Evolutionary conservation across 2,888 invertebrate genomes (phyloP).

Genomic region (Mesochorus sp.): DNA sequence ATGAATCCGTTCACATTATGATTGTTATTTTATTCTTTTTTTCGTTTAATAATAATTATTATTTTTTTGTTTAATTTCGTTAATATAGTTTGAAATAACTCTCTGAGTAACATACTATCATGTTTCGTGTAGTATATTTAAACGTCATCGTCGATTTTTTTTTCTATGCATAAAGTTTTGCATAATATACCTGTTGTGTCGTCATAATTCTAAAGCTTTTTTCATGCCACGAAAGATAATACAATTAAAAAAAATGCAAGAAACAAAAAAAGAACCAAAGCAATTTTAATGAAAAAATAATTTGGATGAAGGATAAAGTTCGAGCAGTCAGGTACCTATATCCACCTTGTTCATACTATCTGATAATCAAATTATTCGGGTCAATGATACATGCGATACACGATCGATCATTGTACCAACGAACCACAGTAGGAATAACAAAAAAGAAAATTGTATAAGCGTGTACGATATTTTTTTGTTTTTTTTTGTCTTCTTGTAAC

Average conservation of each 20-base stretch:
- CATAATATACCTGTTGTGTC: constrained; percentile 29
- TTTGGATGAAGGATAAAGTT: constrained; percentile 61
- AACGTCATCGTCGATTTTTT: constrained; percentile 33
- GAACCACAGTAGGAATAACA: constrained; percentile 56
- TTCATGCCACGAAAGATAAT: constrained; percentile 39
- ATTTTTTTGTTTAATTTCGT: constrained; percentile 29
- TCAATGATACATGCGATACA: constrained; percentile 49
- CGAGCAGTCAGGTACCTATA: constrained; percentile 75
- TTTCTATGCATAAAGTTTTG: constrained; percentile 40
- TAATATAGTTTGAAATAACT: constrained; percentile 59
- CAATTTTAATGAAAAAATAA: constrained; percentile 61
- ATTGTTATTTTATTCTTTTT: constrained; percentile 23
- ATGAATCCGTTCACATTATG: constrained; percentile 50
- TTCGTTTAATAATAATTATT: background rate
- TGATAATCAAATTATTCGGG: constrained; percentile 39
- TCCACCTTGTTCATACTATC: constrained; percentile 61
- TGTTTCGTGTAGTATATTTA: constrained; percentile 51
- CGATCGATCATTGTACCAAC: constrained; percentile 69
- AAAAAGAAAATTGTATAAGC: constrained; percentile 57
- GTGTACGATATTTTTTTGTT: constrained; percentile 24
- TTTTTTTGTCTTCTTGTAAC: constrained; percentile 21
- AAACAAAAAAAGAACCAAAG: constrained; percentile 46
- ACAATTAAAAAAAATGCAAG: background rate
- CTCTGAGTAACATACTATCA: constrained; percentile 61
- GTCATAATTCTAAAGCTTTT: constrained; percentile 22